Evolutionary conservation across 2,113 vertebrate species (phyloP).

Genomic region (Dicerorhinus sumatrensis): DNA sequence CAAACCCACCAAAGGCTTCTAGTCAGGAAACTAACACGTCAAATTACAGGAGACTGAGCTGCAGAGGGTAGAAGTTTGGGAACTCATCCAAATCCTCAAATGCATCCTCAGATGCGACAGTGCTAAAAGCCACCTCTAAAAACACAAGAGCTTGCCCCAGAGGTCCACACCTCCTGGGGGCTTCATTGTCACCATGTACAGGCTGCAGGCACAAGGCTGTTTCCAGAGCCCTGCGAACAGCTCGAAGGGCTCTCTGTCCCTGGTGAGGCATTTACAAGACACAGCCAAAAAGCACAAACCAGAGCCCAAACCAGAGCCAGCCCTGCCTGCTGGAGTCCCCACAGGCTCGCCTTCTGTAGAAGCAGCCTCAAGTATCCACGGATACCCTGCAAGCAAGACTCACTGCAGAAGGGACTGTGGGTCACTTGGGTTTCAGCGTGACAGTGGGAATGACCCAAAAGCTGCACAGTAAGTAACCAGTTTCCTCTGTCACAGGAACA

Average conservation of each 20-base stretch:
- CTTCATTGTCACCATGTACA: rapidly evolving
- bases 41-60: background rate
- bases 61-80: no score
- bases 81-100: background rate
- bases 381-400: background rate
- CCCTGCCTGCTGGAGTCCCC: background rate
- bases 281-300: background rate
- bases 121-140: rapidly evolving
- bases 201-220: background rate
- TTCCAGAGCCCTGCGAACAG: rapidly evolving
- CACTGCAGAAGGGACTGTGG: constrained; percentile 8
- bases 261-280: rapidly evolving
- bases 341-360: background rate
- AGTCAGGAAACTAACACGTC: background rate
- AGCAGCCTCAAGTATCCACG: background rate
- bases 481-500: background rate
- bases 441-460: background rate
- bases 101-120: rapidly evolving
- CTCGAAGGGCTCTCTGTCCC: background rate
- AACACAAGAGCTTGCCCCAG: rapidly evolving
- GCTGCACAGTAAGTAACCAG: rapidly evolving
- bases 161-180: rapidly evolving
- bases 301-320: background rate
- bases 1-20: background rate
- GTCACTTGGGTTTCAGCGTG: background rate